These are phyloP conservation scores for Heliconius himera DNA, from an alignment of 1,140 invertebrate species.

Conservation along the genomic window DNA sequence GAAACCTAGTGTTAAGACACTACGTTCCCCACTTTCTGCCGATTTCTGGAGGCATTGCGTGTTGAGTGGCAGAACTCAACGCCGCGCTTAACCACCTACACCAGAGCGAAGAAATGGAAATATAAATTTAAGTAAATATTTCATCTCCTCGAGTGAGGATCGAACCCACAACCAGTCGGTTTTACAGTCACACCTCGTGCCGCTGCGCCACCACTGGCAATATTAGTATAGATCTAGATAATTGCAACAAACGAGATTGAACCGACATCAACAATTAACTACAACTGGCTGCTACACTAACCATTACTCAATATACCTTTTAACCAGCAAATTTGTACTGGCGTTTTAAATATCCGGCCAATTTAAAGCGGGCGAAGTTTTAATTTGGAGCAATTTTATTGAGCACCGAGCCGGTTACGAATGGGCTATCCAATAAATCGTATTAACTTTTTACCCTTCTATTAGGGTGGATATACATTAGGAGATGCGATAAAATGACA, in stretches of 20 bases:
- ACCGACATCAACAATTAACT: background rate
- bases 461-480: background rate
- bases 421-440: conserved; percentile 30
- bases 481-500: background rate
- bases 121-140: too few relatives aligned
- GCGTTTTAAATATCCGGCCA: conserved; percentile 22
- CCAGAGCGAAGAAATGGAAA: too few relatives aligned
- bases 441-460: conserved; percentile 28
- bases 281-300: background rate
- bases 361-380: conserved; percentile 26
- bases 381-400: conserved; percentile 31
- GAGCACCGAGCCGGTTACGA: conserved; percentile 22
- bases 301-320: background rate
- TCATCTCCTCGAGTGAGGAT: too few relatives aligned
- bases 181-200: too few relatives aligned
- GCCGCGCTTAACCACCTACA: too few relatives aligned
- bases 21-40: too few relatives aligned
- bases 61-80: too few relatives aligned
- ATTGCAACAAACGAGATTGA: background rate
- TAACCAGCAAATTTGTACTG: conserved; percentile 20
- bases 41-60: too few relatives aligned
- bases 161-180: too few relatives aligned
- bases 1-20: too few relatives aligned
- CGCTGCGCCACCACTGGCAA: too few relatives aligned
- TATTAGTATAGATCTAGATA: background rate